phyloP scores from a whole-genome alignment of 1,140 invertebrate genomes.

The Diploscapter pachys region DNA sequence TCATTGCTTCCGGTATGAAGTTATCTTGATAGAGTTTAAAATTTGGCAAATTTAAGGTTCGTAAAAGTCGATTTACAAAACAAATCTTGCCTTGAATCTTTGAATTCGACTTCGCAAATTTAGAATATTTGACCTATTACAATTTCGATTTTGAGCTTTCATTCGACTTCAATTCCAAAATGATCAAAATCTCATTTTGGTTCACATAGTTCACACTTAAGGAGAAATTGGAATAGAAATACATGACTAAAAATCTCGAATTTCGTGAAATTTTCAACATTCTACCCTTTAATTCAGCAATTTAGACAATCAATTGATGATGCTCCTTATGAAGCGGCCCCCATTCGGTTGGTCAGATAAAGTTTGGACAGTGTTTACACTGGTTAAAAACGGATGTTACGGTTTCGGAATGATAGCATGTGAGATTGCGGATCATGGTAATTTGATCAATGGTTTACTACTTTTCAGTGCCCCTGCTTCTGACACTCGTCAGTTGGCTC shows the following conservation, averaged over 20 bases:
- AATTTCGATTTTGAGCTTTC: too few species aligned
- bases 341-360: conserved; percentile 38
- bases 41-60: too few species aligned
- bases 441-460: conserved; percentile 1
- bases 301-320: conserved; percentile 27
- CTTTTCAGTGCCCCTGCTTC: not conserved
- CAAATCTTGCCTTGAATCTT: too few species aligned
- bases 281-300: not conserved
- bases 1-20: conserved; percentile 27
- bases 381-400: not conserved
- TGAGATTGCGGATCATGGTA: not conserved
- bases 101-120: too few species aligned
- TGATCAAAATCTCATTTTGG: too few species aligned
- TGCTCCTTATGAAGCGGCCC: conserved; percentile 33
- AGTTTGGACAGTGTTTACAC: conserved; percentile 24
- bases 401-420: conserved; percentile 16
- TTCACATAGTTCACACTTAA: too few species aligned
- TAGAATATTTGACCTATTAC: too few species aligned
- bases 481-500: conserved; percentile 11
- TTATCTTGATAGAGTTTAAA: not conserved
- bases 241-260: too few species aligned
- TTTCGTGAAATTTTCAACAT: too few species aligned
- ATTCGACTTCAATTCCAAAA: too few species aligned
- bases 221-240: too few species aligned
- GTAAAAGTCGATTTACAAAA: too few species aligned